A percentile compares a stretch with the other conserved stretches of the same genome.
These are phyloP conservation scores for Apamea crenata DNA, from an alignment of 2,888 invertebrate species.

Conservation along the genomic window DNA sequence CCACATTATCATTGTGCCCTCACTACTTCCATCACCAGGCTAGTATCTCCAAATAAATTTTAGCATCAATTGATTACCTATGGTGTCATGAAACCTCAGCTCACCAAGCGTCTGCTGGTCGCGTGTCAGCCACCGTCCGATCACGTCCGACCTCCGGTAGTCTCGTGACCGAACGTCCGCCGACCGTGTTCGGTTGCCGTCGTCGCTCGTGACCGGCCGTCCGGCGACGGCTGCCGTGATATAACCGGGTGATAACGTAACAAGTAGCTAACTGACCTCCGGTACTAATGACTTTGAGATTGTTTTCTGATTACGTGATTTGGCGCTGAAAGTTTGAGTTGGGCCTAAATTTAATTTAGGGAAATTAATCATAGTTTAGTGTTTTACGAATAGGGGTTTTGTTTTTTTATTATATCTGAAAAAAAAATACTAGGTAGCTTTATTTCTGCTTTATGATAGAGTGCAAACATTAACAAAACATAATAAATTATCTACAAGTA, in stretches of 20 bases:
- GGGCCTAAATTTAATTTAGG: neutral
- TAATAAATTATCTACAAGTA: neutral
- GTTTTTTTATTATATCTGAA: neutral
- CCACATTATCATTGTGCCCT: neutral
- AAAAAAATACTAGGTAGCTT: neutral
- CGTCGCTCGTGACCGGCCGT: slow-evolving; percentile 1
- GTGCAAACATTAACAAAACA: neutral
- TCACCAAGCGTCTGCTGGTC: slow-evolving; percentile 15
- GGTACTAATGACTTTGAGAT: slow-evolving; percentile 30
- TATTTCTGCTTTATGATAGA: neutral
- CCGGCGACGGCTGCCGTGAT: slow-evolving; percentile 22
- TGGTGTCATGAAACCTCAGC: slow-evolving; percentile 6
- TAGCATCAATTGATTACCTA: neutral
- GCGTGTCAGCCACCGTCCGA: slow-evolving; percentile 32
- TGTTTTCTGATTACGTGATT: slow-evolving; percentile 37
- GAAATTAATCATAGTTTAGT: neutral
- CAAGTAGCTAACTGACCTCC: slow-evolving; percentile 43
- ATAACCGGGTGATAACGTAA: slow-evolving; percentile 45
- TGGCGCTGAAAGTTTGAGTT: slow-evolving; percentile 4
- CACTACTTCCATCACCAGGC: neutral
- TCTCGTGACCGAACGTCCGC: slow-evolving; percentile 42
- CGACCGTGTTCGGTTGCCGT: slow-evolving; percentile 14
- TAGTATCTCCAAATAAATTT: slow-evolving; percentile 2
- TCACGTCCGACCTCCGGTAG: slow-evolving; percentile 16
- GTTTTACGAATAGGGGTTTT: neutral